phyloP scores from a whole-genome alignment of 1,140 invertebrate genomes.

The Caligus rogercresseyi region DNA sequence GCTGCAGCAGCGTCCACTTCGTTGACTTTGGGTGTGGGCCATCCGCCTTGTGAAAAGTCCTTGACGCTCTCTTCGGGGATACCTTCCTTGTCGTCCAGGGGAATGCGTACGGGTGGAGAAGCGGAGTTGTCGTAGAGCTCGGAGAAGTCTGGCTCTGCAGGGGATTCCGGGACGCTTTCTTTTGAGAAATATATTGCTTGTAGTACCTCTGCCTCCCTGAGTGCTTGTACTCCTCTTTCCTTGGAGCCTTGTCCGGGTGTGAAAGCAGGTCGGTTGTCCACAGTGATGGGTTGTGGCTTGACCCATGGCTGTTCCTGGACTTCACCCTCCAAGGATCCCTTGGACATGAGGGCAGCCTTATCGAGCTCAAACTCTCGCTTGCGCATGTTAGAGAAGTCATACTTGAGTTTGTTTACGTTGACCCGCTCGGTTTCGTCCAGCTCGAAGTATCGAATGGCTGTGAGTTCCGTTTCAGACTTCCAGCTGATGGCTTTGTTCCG shows the following conservation, averaged over 20 bases:
- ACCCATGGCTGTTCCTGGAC: not conserved
- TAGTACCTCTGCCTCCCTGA: slow-evolving; percentile 2
- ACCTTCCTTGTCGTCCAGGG: slow-evolving; percentile 6
- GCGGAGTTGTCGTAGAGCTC: not conserved
- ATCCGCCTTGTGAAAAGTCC: not conserved
- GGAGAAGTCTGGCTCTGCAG: not conserved
- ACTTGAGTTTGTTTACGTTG: slow-evolving; percentile 19
- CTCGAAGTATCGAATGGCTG: slow-evolving; percentile 16
- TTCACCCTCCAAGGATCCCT: not conserved
- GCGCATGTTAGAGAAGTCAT: slow-evolving; percentile 12
- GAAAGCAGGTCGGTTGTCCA: not conserved
- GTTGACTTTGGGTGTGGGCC: slow-evolving; percentile 6
- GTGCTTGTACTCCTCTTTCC: slow-evolving; percentile 7
- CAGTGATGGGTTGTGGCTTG: not conserved
- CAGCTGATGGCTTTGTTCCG: slow-evolving; percentile 3
- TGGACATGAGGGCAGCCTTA: slow-evolving; percentile 9
- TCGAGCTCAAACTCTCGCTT: slow-evolving; percentile 11
- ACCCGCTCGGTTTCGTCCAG: slow-evolving; percentile 17
- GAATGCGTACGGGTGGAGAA: not conserved
- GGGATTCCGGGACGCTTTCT: slow-evolving; percentile 1
- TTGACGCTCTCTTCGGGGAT: not conserved
- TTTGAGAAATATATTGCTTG: slow-evolving; percentile 8
- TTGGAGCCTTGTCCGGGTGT: not conserved
- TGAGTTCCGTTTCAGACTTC: slow-evolving; percentile 9
- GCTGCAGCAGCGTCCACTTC: not conserved